Conservation (phyloP, 2,797 vertebrate species). For the Danio jaintianensis region DNA sequence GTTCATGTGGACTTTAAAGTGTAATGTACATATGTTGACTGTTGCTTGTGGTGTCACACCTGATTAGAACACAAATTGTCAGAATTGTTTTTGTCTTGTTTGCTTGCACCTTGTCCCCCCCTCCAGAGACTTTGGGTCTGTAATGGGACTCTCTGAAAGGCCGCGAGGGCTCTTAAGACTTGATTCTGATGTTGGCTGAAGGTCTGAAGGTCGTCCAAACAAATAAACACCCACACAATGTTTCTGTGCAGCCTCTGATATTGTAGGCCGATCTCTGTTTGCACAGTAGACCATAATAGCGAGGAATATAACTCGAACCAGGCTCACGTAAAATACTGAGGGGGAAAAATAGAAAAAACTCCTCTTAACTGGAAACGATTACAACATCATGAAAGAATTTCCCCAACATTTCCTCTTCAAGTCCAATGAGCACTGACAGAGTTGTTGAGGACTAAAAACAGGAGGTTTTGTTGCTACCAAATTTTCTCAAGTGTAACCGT, state of each 20-base stretch:
- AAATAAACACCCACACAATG: slow-evolving; percentile 45
- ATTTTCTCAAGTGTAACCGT: slow-evolving; percentile 33
- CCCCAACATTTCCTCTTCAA: slow-evolving; percentile 49
- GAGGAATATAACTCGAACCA: slow-evolving; percentile 48
- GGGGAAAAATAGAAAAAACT: slow-evolving; percentile 31
- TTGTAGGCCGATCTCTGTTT: slow-evolving; percentile 3
- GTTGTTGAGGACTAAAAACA: slow-evolving; percentile 47
- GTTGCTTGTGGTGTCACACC: not conserved
- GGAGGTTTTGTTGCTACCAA: slow-evolving; percentile 33
- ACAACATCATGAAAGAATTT: slow-evolving; percentile 64
- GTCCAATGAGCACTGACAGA: slow-evolving; percentile 23
- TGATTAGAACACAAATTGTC: not conserved
- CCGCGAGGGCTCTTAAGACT: slow-evolving; percentile 21
- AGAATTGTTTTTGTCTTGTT: slow-evolving; percentile 22
- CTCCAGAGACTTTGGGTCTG: slow-evolving; percentile 11
- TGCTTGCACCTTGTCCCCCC: slow-evolving; percentile 20
- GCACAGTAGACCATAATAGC: slow-evolving; percentile 2
- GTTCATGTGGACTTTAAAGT: too few relatives aligned
- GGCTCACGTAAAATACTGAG: slow-evolving; percentile 47
- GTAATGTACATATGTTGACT: not conserved
- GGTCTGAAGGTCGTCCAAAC: slow-evolving; percentile 41
- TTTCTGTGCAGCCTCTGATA: slow-evolving; percentile 38
- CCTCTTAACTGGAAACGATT: slow-evolving; percentile 56
- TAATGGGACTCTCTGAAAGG: slow-evolving; percentile 2
- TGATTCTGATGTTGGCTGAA: slow-evolving; percentile 14